A percentile compares a stretch with the other conserved stretches of the same genome.
phyloP scores from a whole-genome alignment of 2,113 vertebrate genomes.

The Tretioscincus oriximinensis region DNA sequence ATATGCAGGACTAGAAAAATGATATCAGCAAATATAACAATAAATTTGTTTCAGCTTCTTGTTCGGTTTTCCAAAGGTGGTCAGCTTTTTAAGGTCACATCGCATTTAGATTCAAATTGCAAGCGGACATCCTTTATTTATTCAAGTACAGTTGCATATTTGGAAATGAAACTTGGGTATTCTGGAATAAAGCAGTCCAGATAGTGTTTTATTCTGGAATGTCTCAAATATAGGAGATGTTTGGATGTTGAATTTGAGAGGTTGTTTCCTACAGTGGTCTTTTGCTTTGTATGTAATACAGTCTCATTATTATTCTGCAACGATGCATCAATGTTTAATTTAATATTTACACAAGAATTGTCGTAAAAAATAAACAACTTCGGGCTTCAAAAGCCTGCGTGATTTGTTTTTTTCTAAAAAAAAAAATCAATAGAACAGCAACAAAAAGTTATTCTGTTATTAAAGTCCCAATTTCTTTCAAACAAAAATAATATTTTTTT shows the following conservation, averaged over 20 bases:
- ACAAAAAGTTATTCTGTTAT: constrained; percentile 33
- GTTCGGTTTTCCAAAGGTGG: not conserved
- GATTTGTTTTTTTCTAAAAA: not conserved
- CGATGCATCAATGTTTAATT: not conserved
- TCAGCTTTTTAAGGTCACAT: constrained; percentile 47
- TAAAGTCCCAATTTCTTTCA: constrained; percentile 69
- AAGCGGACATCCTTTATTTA: too few relatives aligned
- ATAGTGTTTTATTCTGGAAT: too few relatives aligned
- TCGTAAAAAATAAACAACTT: constrained; percentile 26
- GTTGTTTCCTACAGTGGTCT: constrained; percentile 47
- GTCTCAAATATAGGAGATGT: not conserved
- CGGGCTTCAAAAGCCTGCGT: constrained; percentile 45
- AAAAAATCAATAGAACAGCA: not conserved
- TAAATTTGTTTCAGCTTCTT: not conserved
- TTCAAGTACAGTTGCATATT: too few relatives aligned
- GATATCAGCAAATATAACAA: too few relatives aligned
- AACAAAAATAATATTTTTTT: constrained; percentile 73
- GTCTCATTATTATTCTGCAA: not conserved
- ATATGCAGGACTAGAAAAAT: not conserved
- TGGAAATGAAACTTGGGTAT: too few relatives aligned
- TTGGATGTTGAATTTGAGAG: constrained; percentile 35
- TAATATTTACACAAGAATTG: constrained; percentile 8
- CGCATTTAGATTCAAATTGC: constrained; percentile 17
- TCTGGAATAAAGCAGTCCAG: too few relatives aligned
- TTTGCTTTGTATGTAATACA: constrained; percentile 1